Evolutionary conservation across 2,113 vertebrate species (phyloP).

Genomic region (Vombatus ursinus): DNA sequence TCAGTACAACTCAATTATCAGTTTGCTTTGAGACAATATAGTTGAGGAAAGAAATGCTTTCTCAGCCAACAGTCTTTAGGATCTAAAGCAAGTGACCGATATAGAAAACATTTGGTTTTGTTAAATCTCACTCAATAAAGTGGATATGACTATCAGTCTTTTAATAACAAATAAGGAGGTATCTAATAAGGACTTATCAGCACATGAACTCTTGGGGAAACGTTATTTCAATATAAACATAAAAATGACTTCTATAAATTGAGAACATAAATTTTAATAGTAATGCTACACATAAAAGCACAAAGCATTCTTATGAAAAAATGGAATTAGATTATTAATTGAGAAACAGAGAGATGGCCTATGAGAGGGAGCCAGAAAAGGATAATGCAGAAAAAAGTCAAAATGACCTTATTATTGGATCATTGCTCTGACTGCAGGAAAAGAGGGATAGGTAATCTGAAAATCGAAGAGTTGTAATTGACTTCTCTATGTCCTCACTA

Average conservation of each 20-base stretch:
- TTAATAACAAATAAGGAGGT: not conserved
- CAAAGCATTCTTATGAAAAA: not conserved
- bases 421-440: not conserved
- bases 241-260: not conserved
- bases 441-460: not conserved
- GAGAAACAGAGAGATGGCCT: not conserved
- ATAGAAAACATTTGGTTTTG: not conserved
- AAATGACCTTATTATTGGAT: not conserved
- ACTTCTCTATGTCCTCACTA: not conserved
- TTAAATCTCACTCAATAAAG: not conserved
- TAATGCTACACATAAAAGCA: not conserved
- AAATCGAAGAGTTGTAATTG: not conserved
- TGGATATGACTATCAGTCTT: not conserved
- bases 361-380: not conserved
- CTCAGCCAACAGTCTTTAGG: not conserved
- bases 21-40: not conserved
- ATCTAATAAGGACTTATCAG: not conserved
- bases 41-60: not conserved
- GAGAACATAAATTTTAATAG: not conserved
- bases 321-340: not conserved
- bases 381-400: not conserved
- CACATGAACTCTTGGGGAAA: not conserved
- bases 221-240: not conserved
- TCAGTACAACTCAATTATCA: not conserved
- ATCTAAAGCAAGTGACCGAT: not conserved